Conservation (phyloP, 1,140 invertebrate genomes). For the Plodia interpunctella region DNA sequence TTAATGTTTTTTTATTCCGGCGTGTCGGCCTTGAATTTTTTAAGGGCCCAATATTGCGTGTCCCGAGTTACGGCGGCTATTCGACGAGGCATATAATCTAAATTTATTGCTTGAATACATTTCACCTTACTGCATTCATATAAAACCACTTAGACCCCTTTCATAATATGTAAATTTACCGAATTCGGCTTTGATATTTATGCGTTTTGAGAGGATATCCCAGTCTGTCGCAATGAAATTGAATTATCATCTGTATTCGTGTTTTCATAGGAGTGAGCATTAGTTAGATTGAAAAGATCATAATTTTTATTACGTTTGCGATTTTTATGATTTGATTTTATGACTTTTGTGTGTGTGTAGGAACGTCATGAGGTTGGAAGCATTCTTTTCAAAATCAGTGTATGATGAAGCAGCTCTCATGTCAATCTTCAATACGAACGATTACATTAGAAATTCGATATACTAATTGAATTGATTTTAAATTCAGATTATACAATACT, state of each 20-base stretch:
- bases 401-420: too few relatives aligned
- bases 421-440: too few relatives aligned
- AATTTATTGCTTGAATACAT: constrained; percentile 20
- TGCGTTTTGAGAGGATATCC: background rate
- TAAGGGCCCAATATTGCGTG: constrained; percentile 16
- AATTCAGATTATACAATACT: too few relatives aligned
- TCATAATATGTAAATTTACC: constrained; percentile 17
- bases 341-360: too few relatives aligned
- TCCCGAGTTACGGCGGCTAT: constrained; percentile 8
- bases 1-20: constrained; percentile 9
- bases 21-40: constrained; percentile 17
- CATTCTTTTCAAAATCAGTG: too few relatives aligned
- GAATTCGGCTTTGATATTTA: constrained; percentile 5
- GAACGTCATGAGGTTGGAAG: too few relatives aligned
- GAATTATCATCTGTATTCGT: background rate
- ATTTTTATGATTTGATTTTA: background rate
- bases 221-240: constrained; percentile 9
- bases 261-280: background rate
- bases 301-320: constrained; percentile 8
- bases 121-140: constrained; percentile 15
- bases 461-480: too few relatives aligned
- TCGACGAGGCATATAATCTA: constrained; percentile 18
- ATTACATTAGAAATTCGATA: too few relatives aligned
- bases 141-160: constrained; percentile 12
- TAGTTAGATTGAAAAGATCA: constrained; percentile 8